Evolutionary conservation across 2,113 vertebrate genomes (phyloP), one percentile per base, ranked within the genome.

Genomic region (Oophaga pumilio): DNA sequence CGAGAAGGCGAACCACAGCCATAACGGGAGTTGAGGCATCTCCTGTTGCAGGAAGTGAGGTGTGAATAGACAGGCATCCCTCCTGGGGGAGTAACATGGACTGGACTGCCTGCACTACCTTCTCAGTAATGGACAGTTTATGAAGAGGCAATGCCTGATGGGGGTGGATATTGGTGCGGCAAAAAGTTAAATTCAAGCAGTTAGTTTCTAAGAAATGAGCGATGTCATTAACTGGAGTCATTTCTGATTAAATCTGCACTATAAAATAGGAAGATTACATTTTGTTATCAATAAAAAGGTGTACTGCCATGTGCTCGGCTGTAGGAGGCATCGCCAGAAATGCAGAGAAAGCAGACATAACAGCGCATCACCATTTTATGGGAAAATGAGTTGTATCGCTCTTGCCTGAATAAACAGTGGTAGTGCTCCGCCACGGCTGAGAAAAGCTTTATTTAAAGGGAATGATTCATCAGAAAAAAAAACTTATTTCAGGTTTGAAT

Each of bases 71-170:
- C 88, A 99, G 97, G 94, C 98, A 99, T 93, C 98, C 98, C 95
- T 99, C 98, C 92, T 98, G 98, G 94, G 98, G 98, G 87, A 99
- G 96, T 92, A 99, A 95, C 98, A 99, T 98, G 92, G 98, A 99
- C 95, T 99, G 98, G 92, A 99, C 98, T 60, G 98, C 98, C 93
- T 99, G 98, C 84, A 99, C 98, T 89, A 99, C 98, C 95, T 98
- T 99, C 94, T 99, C 97, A 91, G 98, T 99, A 94, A 99, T 99
- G 90, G 98, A 99, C 90, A 99, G 96, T 95, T 99, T 99, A 91
- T 98, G 97, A 89, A 99, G 96, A 84, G 98, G 98, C 90, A 99
- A 94, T 88, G 98, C 98, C 98, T 99, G 93, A 90, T 88, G 88
- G 85, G 91, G 91, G 90, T 52, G 62, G 60, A 26, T 91, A 92